Evolutionary conservation across 1,140 invertebrate species (phyloP).

Genomic region (Amphibalanus amphitrite): DNA sequence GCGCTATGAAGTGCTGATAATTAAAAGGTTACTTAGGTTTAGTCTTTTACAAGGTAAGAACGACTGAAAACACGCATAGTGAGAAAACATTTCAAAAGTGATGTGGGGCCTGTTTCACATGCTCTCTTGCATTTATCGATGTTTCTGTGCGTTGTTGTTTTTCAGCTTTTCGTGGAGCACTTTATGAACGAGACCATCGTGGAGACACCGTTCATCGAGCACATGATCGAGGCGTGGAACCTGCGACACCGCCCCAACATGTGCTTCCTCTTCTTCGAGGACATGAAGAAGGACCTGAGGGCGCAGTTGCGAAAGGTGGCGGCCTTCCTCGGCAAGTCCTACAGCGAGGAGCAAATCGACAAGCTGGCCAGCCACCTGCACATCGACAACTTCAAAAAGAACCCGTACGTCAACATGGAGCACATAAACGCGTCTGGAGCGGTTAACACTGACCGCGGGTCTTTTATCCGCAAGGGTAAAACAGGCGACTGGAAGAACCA

Average conservation of each 20-base stretch:
- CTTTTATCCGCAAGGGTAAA: constrained; percentile 26
- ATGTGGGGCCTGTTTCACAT: no score
- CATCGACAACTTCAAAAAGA: background rate
- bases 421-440: background rate
- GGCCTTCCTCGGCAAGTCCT: background rate
- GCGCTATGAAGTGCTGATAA: no score
- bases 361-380: background rate
- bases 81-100: no score
- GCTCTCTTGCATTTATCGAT: constrained; percentile 10
- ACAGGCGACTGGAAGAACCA: constrained; percentile 29
- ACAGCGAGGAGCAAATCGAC: background rate
- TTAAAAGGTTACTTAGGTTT: no score
- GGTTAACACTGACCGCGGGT: constrained; percentile 1
- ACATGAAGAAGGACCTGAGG: constrained; percentile 40
- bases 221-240: constrained; percentile 41
- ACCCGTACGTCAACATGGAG: background rate
- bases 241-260: constrained; percentile 51
- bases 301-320: background rate
- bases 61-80: no score
- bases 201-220: constrained; percentile 9
- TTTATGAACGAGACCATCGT: constrained; percentile 9
- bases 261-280: constrained; percentile 65
- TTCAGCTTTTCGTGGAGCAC: constrained; percentile 8
- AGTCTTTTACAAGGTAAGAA: no score
- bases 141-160: no score